Conservation (phyloP, 2,888 invertebrate species). For the Caenorhabditis sp. region DNA sequence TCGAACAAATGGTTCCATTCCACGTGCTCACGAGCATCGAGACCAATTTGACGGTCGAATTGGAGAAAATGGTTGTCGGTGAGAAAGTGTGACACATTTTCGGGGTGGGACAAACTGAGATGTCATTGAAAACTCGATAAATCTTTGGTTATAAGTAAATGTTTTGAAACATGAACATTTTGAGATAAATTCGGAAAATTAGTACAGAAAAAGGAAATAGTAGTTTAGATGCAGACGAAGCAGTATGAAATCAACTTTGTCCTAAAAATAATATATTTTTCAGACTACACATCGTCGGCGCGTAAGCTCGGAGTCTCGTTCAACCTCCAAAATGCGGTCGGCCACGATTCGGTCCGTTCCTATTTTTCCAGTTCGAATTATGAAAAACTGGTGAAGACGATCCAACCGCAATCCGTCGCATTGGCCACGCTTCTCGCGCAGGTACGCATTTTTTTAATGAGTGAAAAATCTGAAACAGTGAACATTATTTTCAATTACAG, state of each 20-base stretch:
- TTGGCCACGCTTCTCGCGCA: slow-evolving; percentile 25
- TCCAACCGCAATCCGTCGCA: slow-evolving; percentile 1
- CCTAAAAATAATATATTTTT: background rate
- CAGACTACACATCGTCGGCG: slow-evolving; percentile 25
- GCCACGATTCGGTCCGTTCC: slow-evolving; percentile 4
- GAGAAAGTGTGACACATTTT: background rate
- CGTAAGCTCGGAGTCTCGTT: slow-evolving; percentile 27
- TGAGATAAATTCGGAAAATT: too few relatives aligned
- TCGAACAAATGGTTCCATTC: slow-evolving; percentile 38
- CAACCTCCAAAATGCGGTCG: slow-evolving; percentile 28
- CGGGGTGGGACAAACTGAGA: too few relatives aligned
- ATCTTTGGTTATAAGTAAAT: too few relatives aligned
- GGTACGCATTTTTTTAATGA: background rate
- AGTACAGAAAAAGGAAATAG: too few relatives aligned
- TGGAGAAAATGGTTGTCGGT: slow-evolving; percentile 33
- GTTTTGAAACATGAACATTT: too few relatives aligned
- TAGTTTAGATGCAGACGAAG: too few relatives aligned
- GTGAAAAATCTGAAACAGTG: background rate
- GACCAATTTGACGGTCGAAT: slow-evolving; percentile 12
- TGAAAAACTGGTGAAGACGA: slow-evolving; percentile 35
- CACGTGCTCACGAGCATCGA: slow-evolving; percentile 45
- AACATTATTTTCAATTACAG: background rate
- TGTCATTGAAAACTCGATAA: too few relatives aligned
- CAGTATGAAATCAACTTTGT: too few relatives aligned
- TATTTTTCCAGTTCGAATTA: slow-evolving; percentile 23